Percentiles rank a stretch among this genome's conserved stretches.
Evolutionary conservation across 2,113 vertebrate genomes (phyloP).

Genomic region (Passer domesticus): DNA sequence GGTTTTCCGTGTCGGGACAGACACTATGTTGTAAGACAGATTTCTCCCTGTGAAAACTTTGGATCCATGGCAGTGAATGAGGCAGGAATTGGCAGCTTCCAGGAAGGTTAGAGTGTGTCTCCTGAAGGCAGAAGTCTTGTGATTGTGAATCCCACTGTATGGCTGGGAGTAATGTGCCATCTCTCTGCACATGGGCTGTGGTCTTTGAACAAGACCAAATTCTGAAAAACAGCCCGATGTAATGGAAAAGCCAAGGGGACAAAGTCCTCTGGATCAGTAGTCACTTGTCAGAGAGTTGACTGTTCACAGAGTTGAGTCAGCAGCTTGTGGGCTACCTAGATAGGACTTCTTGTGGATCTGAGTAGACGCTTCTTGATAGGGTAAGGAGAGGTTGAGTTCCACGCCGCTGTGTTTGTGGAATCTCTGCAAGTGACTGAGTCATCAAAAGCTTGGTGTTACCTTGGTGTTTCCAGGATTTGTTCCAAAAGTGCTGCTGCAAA

Average conservation of each 20-base stretch:
- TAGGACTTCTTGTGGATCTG: background rate
- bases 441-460: background rate
- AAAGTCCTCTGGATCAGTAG: background rate
- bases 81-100: background rate
- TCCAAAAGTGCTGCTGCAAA: background rate
- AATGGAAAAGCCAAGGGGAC: background rate
- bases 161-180: background rate
- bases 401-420: fast-evolving
- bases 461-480: background rate
- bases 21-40: background rate
- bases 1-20: background rate
- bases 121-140: background rate
- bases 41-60: background rate
- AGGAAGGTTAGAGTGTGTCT: background rate
- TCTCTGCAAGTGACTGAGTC: background rate
- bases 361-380: background rate
- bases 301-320: background rate
- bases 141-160: background rate
- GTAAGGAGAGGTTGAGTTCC: background rate
- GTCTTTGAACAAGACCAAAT: background rate
- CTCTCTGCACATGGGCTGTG: background rate
- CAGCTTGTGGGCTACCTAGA: background rate
- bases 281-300: background rate
- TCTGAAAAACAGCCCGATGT: background rate
- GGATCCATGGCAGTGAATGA: background rate